Evolutionary conservation across 2,797 vertebrate genomes (phyloP).

Genomic region (Staurois parvus): DNA sequence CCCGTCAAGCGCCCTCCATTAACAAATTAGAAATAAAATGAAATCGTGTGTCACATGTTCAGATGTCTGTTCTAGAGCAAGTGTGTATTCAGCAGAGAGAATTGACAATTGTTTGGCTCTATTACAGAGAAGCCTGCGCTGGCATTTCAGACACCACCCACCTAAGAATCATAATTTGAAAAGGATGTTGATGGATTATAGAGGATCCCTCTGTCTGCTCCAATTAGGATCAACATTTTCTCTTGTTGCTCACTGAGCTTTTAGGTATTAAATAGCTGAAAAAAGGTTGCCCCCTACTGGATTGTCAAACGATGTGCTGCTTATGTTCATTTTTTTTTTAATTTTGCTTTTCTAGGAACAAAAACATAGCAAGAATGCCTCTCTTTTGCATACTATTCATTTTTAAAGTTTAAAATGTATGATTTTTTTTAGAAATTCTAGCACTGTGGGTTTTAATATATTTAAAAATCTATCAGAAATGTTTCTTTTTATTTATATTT

Average conservation of each 20-base stretch:
- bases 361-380: background rate
- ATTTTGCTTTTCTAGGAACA: constrained; percentile 20
- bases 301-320: constrained; percentile 60
- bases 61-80: constrained; percentile 65
- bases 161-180: constrained; percentile 79
- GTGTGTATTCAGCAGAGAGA: constrained; percentile 75
- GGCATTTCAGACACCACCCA: constrained; percentile 74
- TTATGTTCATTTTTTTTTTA: background rate
- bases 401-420: too few relatives aligned
- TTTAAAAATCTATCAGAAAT: too few relatives aligned
- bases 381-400: too few relatives aligned
- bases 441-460: too few relatives aligned
- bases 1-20: constrained; percentile 27
- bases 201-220: constrained; percentile 77
- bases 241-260: constrained; percentile 63
- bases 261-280: constrained; percentile 67
- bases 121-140: constrained; percentile 69
- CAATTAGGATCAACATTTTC: constrained; percentile 79
- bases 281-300: constrained; percentile 79
- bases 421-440: too few relatives aligned
- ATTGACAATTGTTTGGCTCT: constrained; percentile 76
- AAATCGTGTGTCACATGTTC: constrained; percentile 30
- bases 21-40: constrained; percentile 47
- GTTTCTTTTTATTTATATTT: too few relatives aligned
- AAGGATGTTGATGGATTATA: constrained; percentile 79